phyloP scores from a whole-genome alignment of 2,113 vertebrate species.

The Herpetotheres cachinnans region DNA sequence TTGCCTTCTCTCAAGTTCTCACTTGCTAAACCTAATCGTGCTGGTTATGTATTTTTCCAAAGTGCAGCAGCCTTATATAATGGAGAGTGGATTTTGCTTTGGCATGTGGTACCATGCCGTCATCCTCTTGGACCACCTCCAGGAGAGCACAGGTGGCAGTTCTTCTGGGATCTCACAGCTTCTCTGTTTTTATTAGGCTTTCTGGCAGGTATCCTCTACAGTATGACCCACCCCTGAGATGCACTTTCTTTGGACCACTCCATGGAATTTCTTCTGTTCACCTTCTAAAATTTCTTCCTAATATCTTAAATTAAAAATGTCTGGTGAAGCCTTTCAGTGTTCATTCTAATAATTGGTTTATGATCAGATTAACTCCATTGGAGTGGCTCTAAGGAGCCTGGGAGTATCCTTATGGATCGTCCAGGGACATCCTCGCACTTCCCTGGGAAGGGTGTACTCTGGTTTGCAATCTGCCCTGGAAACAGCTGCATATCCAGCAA shows the following conservation, averaged over 20 bases:
- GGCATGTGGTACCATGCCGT: background rate
- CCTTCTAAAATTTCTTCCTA: background rate
- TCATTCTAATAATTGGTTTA: background rate
- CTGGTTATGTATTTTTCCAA: background rate
- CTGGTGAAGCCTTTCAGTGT: background rate
- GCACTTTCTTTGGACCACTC: background rate
- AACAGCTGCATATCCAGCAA: background rate
- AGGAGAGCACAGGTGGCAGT: conserved; percentile 6
- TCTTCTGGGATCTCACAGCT: conserved; percentile 35
- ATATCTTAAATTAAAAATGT: background rate
- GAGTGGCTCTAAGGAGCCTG: background rate
- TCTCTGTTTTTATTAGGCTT: conserved; percentile 26
- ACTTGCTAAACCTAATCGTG: background rate
- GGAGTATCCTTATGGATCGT: background rate
- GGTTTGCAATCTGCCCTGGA: rapidly evolving
- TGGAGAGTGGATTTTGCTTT: background rate
- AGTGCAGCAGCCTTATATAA: background rate
- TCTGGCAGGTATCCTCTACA: background rate
- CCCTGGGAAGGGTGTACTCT: background rate
- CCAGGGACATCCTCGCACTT: rapidly evolving
- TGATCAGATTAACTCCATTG: background rate
- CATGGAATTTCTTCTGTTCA: conserved; percentile 2
- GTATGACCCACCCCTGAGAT: background rate
- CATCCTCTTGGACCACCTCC: background rate
- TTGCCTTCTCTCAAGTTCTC: background rate